phyloP scores from a whole-genome alignment of 2,797 vertebrate species.

The Anguilla pacifica region DNA sequence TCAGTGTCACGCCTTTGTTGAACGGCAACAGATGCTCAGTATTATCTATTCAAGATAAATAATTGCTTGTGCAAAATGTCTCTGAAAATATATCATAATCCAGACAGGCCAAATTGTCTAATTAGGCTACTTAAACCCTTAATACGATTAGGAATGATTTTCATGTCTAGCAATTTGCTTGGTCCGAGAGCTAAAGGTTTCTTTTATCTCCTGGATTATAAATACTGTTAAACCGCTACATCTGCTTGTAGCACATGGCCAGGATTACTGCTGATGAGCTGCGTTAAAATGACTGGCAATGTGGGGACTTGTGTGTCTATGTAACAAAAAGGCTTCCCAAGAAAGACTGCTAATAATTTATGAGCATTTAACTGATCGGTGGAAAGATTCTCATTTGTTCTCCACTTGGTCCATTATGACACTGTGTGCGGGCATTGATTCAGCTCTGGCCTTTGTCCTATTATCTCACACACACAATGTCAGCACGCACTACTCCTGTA shows the following conservation, averaged over 20 bases:
- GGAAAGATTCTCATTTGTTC: constrained; percentile 6
- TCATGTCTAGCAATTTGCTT: constrained; percentile 70
- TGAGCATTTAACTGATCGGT: constrained; percentile 18
- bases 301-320: not conserved
- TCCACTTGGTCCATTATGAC: not conserved
- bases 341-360: not conserved
- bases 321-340: not conserved
- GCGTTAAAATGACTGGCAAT: constrained; percentile 27
- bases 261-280: constrained; percentile 60
- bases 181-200: constrained; percentile 55
- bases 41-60: not conserved
- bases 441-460: not conserved
- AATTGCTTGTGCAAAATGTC: not conserved
- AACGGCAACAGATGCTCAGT: not conserved
- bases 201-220: constrained; percentile 70
- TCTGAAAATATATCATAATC: constrained; percentile 58
- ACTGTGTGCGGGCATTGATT: not conserved
- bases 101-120: constrained; percentile 66
- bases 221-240: constrained; percentile 63
- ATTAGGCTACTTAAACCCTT: constrained; percentile 72
- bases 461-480: not conserved
- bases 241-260: constrained; percentile 64
- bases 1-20: not conserved
- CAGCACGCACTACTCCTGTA: not conserved
- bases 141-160: constrained; percentile 79